These are phyloP conservation scores for Vanacampus margaritifer DNA, from an alignment of 2,113 vertebrate species.

Conservation along the genomic window DNA sequence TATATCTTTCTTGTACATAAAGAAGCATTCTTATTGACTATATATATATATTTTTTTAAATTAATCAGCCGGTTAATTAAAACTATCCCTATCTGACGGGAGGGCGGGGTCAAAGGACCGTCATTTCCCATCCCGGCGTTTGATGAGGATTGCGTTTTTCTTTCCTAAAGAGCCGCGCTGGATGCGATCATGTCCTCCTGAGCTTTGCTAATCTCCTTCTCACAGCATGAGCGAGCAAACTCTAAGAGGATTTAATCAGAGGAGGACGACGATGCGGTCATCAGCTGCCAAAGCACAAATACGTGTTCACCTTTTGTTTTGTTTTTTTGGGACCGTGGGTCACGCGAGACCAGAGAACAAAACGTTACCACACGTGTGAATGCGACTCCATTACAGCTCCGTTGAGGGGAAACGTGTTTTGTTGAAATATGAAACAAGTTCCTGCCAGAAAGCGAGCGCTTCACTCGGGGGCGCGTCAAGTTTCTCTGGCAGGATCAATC, in stretches of 20 bases:
- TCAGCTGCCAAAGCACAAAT: neutral
- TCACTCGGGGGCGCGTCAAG: neutral
- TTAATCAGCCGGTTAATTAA: no score
- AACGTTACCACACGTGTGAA: neutral
- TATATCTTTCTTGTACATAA: no score
- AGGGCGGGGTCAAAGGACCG: no score
- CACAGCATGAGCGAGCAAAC: neutral
- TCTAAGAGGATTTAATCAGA: neutral
- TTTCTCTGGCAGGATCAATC: neutral
- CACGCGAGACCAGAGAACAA: no score
- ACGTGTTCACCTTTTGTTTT: rapidly evolving
- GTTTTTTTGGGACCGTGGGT: neutral
- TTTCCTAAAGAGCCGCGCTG: neutral
- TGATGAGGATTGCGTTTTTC: no score
- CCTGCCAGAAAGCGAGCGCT: neutral
- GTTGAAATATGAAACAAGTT: neutral
- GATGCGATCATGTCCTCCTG: neutral
- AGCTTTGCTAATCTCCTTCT: neutral
- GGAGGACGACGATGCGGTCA: neutral
- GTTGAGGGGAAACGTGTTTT: neutral
- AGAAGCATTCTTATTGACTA: no score
- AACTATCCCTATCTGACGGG: no score
- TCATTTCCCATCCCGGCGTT: no score
- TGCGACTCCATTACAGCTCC: neutral
- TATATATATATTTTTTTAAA: no score